Percentiles rank a stretch among this genome's conserved stretches.
Conservation (phyloP, 2,113 vertebrate species). For the Leucopsar rothschildi region DNA sequence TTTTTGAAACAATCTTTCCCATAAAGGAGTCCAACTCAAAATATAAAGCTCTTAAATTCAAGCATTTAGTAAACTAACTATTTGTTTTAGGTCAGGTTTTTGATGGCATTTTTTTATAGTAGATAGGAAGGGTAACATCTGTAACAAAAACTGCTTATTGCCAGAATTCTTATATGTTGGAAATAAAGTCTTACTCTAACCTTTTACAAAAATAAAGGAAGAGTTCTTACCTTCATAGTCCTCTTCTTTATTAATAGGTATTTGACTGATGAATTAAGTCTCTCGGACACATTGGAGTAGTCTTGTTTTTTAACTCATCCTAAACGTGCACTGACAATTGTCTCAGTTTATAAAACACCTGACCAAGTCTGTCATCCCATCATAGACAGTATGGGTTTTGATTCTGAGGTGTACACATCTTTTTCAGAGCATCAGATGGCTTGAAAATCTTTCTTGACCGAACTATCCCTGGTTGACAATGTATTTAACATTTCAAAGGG, state of each 20-base stretch:
- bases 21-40: not conserved
- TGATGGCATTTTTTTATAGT: not conserved
- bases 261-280: not conserved
- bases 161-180: not conserved
- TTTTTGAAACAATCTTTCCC: not conserved
- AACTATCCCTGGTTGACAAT: not conserved
- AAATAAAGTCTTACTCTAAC: not conserved
- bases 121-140: not conserved
- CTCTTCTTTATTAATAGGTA: not conserved
- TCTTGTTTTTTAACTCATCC: not conserved
- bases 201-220: not conserved
- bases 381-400: not conserved
- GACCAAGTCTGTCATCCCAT: not conserved
- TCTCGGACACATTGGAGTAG: not conserved
- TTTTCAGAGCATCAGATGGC: not conserved
- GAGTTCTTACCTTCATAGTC: not conserved
- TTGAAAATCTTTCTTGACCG: not conserved
- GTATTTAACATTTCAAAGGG: constrained; percentile 1
- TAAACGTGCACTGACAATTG: not conserved
- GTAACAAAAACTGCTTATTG: not conserved
- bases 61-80: not conserved
- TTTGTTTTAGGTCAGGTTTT: not conserved
- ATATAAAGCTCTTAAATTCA: not conserved
- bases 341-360: not conserved
- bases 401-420: not conserved